A percentile compares a stretch with the other conserved stretches of the same genome.
Evolutionary conservation across 2,113 vertebrate genomes (phyloP).

Genomic region (Nymphicus hollandicus): DNA sequence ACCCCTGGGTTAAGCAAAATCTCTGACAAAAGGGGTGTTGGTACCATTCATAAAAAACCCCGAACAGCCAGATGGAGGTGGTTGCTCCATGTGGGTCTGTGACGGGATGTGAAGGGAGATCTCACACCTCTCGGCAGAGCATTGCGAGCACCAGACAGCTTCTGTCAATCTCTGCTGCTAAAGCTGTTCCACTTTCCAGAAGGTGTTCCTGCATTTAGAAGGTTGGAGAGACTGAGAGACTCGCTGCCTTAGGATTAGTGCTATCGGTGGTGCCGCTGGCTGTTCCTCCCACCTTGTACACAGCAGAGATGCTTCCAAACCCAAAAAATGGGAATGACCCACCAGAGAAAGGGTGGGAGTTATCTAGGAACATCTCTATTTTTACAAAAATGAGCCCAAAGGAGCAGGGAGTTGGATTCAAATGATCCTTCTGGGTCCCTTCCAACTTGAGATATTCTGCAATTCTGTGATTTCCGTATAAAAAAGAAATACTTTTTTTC

Average conservation of each 20-base stretch:
- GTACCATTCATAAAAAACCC: background rate
- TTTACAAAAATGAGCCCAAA: background rate
- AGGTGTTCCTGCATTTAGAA: background rate
- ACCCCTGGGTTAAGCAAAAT: background rate
- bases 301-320: background rate
- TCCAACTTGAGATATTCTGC: background rate
- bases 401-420: background rate
- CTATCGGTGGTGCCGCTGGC: background rate
- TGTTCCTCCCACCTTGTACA: background rate
- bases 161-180: background rate
- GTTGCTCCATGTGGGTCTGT: background rate
- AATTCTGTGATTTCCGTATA: background rate
- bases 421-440: background rate
- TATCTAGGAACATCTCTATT: background rate
- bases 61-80: background rate
- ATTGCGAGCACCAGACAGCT: background rate
- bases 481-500: background rate
- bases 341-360: background rate
- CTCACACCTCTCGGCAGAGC: background rate
- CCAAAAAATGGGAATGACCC: background rate
- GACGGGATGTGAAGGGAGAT: background rate
- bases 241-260: background rate
- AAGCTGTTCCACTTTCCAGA: background rate
- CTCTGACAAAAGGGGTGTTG: background rate
- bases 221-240: background rate